Evolutionary conservation across 2,113 vertebrate genomes (phyloP).

Genomic region (Redunca redunca): DNA sequence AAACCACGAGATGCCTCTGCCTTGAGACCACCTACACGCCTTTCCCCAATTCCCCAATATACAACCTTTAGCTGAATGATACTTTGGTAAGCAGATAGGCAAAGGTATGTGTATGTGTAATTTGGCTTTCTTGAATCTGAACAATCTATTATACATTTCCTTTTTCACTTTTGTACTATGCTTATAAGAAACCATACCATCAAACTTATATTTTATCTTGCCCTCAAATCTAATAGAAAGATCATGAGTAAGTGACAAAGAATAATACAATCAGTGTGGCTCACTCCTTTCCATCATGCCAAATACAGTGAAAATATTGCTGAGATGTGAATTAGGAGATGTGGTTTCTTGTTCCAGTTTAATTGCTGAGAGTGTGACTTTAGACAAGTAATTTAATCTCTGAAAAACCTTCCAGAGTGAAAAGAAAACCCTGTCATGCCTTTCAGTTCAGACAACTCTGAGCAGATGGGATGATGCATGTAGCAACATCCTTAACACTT

Average conservation of each 20-base stretch:
- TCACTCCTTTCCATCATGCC: background rate
- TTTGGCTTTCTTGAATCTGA: background rate
- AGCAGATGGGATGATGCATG: background rate
- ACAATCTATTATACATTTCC: rapidly evolving
- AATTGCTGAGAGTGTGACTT: background rate
- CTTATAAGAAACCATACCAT: background rate
- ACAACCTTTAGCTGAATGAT: background rate
- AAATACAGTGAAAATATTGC: background rate
- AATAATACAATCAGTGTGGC: no score
- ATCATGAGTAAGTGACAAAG: background rate
- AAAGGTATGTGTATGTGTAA: background rate
- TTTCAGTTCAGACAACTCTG: background rate
- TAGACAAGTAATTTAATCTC: background rate
- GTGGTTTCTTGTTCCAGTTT: background rate
- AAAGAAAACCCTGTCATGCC: background rate
- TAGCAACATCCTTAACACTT: background rate
- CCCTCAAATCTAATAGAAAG: background rate
- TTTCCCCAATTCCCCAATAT: background rate
- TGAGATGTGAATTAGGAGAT: background rate
- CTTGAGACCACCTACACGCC: background rate
- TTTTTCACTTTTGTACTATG: background rate
- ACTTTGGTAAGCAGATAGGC: background rate
- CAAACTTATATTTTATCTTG: background rate
- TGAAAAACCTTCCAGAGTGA: background rate
- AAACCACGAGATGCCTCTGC: background rate